Evolutionary conservation across 1,140 invertebrate genomes (phyloP), one percentile per base, ranked within the genome.

Genomic region (Xylocopa sonorina): DNA sequence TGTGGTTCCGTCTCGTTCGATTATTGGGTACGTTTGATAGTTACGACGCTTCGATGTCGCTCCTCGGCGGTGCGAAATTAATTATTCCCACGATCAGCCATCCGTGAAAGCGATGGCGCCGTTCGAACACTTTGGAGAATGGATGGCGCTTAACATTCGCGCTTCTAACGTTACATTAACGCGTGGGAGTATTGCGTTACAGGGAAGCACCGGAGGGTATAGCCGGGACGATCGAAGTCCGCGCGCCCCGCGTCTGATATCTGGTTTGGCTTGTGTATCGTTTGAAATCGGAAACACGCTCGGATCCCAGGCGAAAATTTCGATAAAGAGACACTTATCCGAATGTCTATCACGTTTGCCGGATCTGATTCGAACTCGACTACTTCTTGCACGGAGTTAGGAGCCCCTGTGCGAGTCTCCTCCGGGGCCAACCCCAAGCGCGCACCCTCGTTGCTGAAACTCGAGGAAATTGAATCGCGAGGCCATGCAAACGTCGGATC

Each of bases 171-270:
- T n/a, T n/a, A n/a, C 43, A 46, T 53, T 66, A 27, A 60, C 12
- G 24, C 32, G 48, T 66, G n/a, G 34, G 14, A 48, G 53, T 78
- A 76, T 80, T 29, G 43, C 53, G 41, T 75, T 80, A 68, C 78
- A 29, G 18, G 50, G 60, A 67, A 75, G 72, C 78, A 51, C 34
- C 18, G 24, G 18, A 48, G 46, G 34, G 41, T 60, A 21, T 38
- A 34, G 32, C 9, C 5, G 18, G 67, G 43, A 57, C 50, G 69
- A 78, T 62, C 27, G 58, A 78, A 73, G 48, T 71, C 75, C 46
- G 75, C 62, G 71, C 60, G 66, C 46, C 43, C 38, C 24, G 1
- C 34, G 27, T 2, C 12, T 21, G n/a, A 27, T 76, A 60, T 76
- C 53, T n/a, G 43, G 29, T 50, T 76, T 62, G 14, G 32, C 10